Evolutionary conservation across 2,797 vertebrate genomes (phyloP), one percentile per base, ranked within the genome.

Genomic region (Hozukius guyotensis): DNA sequence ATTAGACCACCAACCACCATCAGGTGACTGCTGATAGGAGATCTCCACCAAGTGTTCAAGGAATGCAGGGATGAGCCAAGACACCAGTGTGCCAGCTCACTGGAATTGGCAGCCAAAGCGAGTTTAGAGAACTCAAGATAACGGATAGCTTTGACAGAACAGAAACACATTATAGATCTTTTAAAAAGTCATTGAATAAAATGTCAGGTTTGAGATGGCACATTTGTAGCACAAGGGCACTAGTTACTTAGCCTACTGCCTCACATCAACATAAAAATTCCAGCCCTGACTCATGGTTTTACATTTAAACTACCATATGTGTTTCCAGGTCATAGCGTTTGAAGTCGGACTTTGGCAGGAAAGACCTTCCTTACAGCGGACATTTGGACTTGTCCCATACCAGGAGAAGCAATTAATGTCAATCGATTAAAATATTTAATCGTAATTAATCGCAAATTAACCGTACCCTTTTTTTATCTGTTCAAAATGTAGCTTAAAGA

Each of bases 1-100:
- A 95, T 96, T 95, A 95, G 87, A 93, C 83, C 85, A 73, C 78
- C 82, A 92, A 88, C 38, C 38, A 42, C 38, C 91, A 92, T 93
- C 92, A 94, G 89, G 87, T 93, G 91, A 89, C 83, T 86, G 82
- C 87, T 93, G 88, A 86, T 90, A 85, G 91, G 88, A 89, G 90
- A 88, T 89, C 81, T 92, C 85, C 81, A 89, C 71, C 84, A 72
- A 86, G 86, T 72, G 83, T 81, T 90, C 75, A 82, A 86, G 87
- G 89, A 93, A 92, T 84, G 80, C 64, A 69, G 57, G 72, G 55
- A 25, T 55, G 78, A 83, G 90, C 88, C 92, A 92, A 90, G 85
- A 75, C 20, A 29, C 59, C 59, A 38, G 69, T 34, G 65, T 66
- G 86, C 81, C 78, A 85, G 77, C 55, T 57, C 32, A 64, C 42